These are phyloP conservation scores for Borostomias antarcticus DNA, from an alignment of 2,797 vertebrate genomes.

Conservation along the genomic window DNA sequence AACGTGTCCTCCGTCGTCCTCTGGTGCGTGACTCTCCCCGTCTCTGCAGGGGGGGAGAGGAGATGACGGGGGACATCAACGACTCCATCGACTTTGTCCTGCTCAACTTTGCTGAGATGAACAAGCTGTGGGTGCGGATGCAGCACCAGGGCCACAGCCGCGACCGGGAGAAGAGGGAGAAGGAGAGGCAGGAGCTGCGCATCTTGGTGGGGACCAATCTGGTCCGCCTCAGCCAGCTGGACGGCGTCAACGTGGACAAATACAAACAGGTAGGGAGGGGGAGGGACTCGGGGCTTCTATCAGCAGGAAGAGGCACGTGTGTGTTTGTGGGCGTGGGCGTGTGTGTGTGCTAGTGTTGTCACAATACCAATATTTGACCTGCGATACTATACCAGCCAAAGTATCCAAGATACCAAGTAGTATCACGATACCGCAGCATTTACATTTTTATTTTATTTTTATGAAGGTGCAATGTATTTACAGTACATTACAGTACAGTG, in stretches of 20 bases:
- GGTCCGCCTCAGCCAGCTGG: slow-evolving; percentile 95
- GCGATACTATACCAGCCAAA: too few species aligned
- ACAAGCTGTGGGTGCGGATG: slow-evolving; percentile 98
- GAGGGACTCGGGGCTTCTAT: too few species aligned
- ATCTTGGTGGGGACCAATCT: slow-evolving; percentile 97
- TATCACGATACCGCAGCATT: too few species aligned
- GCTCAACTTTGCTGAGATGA: slow-evolving; percentile 99
- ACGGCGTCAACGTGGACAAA: slow-evolving; percentile 96
- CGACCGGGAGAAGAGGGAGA: slow-evolving; percentile 94
- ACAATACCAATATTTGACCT: too few species aligned
- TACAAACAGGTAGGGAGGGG: slow-evolving; percentile 86
- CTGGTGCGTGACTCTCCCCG: neutral
- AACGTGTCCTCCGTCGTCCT: neutral
- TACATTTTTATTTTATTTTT: too few species aligned
- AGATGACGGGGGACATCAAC: slow-evolving; percentile 94
- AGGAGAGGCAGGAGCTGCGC: slow-evolving; percentile 94
- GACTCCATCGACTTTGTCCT: slow-evolving; percentile 98
- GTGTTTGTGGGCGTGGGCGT: neutral
- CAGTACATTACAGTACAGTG: too few species aligned
- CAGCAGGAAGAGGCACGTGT: too few species aligned
- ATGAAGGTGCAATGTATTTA: too few species aligned
- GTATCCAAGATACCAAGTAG: too few species aligned
- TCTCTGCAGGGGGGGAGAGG: slow-evolving; percentile 81
- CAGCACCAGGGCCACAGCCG: slow-evolving; percentile 98
- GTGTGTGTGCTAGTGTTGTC: neutral